Percentiles rank a stretch among this genome's conserved stretches.
These are phyloP conservation scores for Nemotelus pantherinus DNA, from an alignment of 2,888 invertebrate genomes.

Conservation along the genomic window DNA sequence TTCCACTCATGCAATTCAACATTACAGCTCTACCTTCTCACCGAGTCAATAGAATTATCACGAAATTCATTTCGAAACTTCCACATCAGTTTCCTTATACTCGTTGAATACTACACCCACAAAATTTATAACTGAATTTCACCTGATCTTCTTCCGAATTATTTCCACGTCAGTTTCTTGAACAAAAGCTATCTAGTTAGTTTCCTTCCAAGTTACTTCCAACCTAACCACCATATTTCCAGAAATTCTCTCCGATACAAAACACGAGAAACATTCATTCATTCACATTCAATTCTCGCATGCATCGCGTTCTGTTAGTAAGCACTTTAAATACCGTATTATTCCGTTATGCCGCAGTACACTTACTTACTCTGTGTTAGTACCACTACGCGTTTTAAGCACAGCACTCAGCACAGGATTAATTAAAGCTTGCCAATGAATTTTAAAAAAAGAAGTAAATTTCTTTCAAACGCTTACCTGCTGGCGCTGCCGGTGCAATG, in stretches of 20 bases:
- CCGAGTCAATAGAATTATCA: neutral
- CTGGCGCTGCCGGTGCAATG: neutral
- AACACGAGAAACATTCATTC: no score
- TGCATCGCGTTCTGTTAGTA: constrained; percentile 2
- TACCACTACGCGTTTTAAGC: neutral
- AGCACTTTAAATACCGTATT: neutral
- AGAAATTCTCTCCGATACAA: neutral
- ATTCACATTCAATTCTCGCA: neutral
- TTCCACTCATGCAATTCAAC: no score
- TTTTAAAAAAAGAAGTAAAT: constrained; percentile 11
- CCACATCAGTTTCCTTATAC: neutral
- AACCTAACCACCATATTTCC: neutral
- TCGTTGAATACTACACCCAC: neutral
- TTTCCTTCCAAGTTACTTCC: neutral
- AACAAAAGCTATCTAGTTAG: no score
- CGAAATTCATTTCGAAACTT: constrained; percentile 3
- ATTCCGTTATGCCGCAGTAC: neutral
- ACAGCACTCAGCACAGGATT: neutral
- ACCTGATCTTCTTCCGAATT: neutral
- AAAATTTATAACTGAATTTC: neutral
- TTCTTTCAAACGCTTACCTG: constrained; percentile 12
- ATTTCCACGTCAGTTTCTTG: no score
- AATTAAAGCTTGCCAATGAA: constrained; percentile 5
- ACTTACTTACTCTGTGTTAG: neutral
- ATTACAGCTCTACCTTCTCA: neutral